phyloP scores from a whole-genome alignment of 2,888 invertebrate genomes.

The Heliconius erato region DNA sequence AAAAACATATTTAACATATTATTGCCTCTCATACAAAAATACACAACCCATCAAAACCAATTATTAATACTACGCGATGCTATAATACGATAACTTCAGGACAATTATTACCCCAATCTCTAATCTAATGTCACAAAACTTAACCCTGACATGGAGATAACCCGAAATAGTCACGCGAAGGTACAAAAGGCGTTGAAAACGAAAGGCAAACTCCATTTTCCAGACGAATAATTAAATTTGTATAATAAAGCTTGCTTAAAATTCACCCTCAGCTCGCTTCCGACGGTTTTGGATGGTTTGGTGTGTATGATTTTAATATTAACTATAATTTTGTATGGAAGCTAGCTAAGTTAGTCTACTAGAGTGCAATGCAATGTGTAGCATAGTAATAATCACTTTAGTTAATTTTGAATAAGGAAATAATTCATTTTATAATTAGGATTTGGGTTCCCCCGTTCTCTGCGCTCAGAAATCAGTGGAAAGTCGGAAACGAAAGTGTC shows the following conservation, averaged over 20 bases:
- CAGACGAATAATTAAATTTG: constrained; percentile 56
- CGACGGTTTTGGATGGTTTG: constrained; percentile 43
- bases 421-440: no score
- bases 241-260: constrained; percentile 57
- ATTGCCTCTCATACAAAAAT: background rate
- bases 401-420: no score
- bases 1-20: background rate
- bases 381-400: no score
- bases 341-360: background rate
- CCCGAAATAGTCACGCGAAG: constrained; percentile 53
- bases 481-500: no score
- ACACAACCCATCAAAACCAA: background rate
- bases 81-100: constrained; percentile 21
- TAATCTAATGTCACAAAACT: constrained; percentile 58
- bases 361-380: background rate
- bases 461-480: no score
- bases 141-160: constrained; percentile 52
- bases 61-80: background rate
- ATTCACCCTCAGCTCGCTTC: constrained; percentile 59
- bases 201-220: constrained; percentile 61
- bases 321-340: constrained; percentile 37
- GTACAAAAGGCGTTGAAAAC: constrained; percentile 53
- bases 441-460: no score
- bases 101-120: constrained; percentile 52
- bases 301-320: constrained; percentile 46